Evolutionary conservation across 2,888 invertebrate genomes (phyloP).

Genomic region (Apamea crenata): DNA sequence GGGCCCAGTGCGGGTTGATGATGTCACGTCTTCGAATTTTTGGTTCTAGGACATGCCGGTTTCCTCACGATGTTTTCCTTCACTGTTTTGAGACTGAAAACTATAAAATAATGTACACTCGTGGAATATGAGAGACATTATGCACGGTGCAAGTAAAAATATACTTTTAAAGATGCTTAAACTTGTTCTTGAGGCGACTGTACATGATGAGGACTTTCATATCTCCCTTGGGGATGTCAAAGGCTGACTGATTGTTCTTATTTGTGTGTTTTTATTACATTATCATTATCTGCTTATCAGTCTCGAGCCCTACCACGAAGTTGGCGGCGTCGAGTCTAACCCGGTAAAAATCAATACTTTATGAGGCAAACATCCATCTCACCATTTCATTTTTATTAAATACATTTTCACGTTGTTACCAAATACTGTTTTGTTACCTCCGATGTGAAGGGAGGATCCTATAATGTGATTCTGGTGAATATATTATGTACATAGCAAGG

Average conservation of each 20-base stretch:
- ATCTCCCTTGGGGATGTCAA: background rate
- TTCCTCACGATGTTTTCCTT: too few species aligned
- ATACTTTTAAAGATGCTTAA: background rate
- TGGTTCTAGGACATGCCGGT: too few species aligned
- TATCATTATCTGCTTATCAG: background rate
- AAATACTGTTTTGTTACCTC: slow-evolving; percentile 15
- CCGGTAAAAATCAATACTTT: background rate
- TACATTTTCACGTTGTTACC: slow-evolving; percentile 5
- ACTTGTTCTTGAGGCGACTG: background rate
- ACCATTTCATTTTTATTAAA: slow-evolving; percentile 17
- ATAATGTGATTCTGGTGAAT: slow-evolving; percentile 36
- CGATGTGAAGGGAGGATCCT: slow-evolving; percentile 14
- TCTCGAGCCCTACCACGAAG: background rate
- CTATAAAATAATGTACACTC: background rate
- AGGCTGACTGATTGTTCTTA: background rate
- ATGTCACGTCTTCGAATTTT: too few species aligned
- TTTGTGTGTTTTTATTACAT: background rate
- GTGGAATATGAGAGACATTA: background rate
- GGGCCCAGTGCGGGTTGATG: too few species aligned
- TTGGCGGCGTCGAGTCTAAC: background rate
- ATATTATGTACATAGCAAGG: slow-evolving; percentile 18
- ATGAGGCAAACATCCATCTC: background rate
- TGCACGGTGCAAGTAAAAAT: background rate
- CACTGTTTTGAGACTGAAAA: too few species aligned
- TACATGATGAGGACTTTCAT: background rate